phyloP scores from a whole-genome alignment of 2,888 invertebrate genomes.

The Orthosia gothica region DNA sequence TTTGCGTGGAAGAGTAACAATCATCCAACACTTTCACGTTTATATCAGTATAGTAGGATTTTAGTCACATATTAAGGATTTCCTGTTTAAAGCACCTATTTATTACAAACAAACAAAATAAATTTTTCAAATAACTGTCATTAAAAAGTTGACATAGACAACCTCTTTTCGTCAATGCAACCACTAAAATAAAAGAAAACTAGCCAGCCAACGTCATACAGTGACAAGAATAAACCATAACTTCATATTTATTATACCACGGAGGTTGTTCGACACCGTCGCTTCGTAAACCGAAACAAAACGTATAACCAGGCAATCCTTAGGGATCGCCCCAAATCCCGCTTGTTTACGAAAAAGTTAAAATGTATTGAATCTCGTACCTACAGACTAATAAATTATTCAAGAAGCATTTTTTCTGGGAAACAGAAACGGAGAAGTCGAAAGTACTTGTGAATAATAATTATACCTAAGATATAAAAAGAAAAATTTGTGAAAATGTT shows the following conservation, averaged over 20 bases:
- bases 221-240: not conserved
- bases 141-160: too few relatives aligned
- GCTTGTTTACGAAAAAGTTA: constrained; percentile 63
- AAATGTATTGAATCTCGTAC: constrained; percentile 58
- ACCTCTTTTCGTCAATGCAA: not conserved
- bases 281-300: constrained; percentile 5
- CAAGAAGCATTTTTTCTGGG: constrained; percentile 45
- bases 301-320: constrained; percentile 40
- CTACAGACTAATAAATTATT: constrained; percentile 52
- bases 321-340: constrained; percentile 51
- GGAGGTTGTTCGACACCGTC: constrained; percentile 5
- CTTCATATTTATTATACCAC: constrained; percentile 4
- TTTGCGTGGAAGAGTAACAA: too few relatives aligned
- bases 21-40: too few relatives aligned
- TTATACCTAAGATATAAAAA: not conserved
- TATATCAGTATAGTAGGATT: too few relatives aligned
- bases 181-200: not conserved
- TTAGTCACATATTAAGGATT: too few relatives aligned
- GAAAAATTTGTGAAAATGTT: constrained; percentile 3
- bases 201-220: not conserved
- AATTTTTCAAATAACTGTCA: too few relatives aligned
- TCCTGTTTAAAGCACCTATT: too few relatives aligned
- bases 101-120: too few relatives aligned
- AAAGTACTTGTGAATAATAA: constrained; percentile 41
- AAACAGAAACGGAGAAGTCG: constrained; percentile 20